These are phyloP conservation scores for Phyto melanocephala DNA, from an alignment of 2,888 invertebrate species.

Conservation along the genomic window DNA sequence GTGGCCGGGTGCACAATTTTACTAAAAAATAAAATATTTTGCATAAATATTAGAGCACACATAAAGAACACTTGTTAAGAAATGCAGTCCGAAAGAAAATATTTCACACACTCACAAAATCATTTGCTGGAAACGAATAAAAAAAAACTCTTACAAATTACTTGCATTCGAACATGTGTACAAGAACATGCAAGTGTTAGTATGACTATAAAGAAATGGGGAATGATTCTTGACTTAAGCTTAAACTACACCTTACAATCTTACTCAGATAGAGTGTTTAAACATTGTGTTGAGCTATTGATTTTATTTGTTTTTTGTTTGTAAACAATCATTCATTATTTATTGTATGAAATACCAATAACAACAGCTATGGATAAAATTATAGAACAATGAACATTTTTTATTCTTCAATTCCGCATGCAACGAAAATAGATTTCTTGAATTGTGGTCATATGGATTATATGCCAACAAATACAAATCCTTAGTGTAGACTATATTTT, in stretches of 20 bases:
- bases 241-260: slow-evolving; percentile 6
- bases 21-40: background rate
- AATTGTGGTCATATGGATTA: too few relatives aligned
- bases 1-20: background rate
- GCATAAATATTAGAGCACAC: background rate
- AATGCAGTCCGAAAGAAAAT: background rate
- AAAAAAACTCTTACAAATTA: background rate
- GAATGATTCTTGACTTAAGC: slow-evolving; percentile 41
- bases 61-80: slow-evolving; percentile 3
- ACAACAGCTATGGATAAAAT: background rate
- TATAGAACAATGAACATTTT: background rate
- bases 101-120: slow-evolving; percentile 4
- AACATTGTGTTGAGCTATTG: background rate
- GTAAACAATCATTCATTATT: slow-evolving; percentile 21
- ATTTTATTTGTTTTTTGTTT: background rate
- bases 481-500: too few relatives aligned
- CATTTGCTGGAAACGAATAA: background rate
- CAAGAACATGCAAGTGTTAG: slow-evolving; percentile 1
- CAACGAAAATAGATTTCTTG: too few relatives aligned
- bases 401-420: too few relatives aligned
- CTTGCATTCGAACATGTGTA: background rate
- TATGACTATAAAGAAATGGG: background rate
- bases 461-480: too few relatives aligned
- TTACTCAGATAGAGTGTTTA: background rate
- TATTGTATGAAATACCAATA: slow-evolving; percentile 4